Evolutionary conservation across 2,888 invertebrate species (phyloP).

Genomic region (Acanthosepion pharaonis): DNA sequence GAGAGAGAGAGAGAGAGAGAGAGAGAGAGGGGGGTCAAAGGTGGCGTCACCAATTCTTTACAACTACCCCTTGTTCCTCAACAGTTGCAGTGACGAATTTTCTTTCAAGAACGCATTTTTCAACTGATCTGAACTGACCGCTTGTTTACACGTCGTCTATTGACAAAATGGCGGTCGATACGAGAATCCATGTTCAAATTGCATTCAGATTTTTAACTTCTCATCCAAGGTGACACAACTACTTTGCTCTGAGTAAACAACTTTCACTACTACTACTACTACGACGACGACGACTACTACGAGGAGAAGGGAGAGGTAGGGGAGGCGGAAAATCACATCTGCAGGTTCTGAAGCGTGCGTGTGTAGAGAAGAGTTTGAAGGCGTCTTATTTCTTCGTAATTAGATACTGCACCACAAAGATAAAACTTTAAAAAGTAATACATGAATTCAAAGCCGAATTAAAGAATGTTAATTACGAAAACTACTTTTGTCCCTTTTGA

Average conservation of each 20-base stretch:
- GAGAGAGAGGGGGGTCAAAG: not conserved
- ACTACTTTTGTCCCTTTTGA: too few species aligned
- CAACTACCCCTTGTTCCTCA: not conserved
- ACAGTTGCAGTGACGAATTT: not conserved
- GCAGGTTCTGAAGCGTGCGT: too few species aligned
- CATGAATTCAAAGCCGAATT: too few species aligned
- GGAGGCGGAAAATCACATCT: too few species aligned
- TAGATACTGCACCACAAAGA: too few species aligned
- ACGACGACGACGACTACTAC: not conserved
- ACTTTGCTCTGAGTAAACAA: not conserved
- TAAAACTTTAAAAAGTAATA: too few species aligned
- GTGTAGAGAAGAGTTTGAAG: too few species aligned
- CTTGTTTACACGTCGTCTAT: not conserved
- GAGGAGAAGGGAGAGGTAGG: too few species aligned
- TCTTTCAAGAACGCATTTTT: not conserved
- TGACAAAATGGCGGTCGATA: conserved; percentile 22
- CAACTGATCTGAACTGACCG: not conserved
- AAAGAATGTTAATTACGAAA: too few species aligned
- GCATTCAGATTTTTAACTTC: not conserved
- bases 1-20: too few species aligned
- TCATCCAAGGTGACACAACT: conserved; percentile 4
- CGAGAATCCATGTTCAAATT: not conserved
- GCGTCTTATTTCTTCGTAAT: too few species aligned
- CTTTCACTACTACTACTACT: not conserved
- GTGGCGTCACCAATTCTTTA: not conserved